Conservation (phyloP, 2,888 invertebrate genomes). For the Vanessa cardui region DNA sequence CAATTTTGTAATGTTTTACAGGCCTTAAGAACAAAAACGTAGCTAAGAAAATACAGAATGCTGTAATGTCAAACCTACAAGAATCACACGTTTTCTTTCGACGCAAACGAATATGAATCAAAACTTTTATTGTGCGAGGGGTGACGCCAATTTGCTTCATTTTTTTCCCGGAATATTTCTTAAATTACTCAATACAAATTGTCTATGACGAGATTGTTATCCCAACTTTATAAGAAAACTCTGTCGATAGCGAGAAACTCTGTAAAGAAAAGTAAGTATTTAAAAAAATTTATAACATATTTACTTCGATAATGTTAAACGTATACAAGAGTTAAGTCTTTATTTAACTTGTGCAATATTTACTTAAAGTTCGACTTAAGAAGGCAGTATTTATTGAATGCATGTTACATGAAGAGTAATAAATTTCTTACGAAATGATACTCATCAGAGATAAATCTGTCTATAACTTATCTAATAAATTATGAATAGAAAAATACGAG, state of each 20-base stretch:
- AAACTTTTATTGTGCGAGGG: slow-evolving; percentile 67
- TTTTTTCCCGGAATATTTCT: slow-evolving; percentile 55
- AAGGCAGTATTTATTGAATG: no score
- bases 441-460: no score
- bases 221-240: slow-evolving; percentile 64
- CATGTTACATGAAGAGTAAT: no score
- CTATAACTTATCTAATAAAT: no score
- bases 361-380: no score
- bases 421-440: no score
- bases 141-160: slow-evolving; percentile 72
- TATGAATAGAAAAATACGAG: no score
- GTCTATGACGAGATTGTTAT: slow-evolving; percentile 67
- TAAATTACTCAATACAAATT: slow-evolving; percentile 73
- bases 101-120: slow-evolving; percentile 59
- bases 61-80: not conserved
- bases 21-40: slow-evolving; percentile 5
- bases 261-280: not conserved
- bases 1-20: not conserved
- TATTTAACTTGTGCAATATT: no score
- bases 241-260: slow-evolving; percentile 51
- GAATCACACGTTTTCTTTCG: slow-evolving; percentile 25
- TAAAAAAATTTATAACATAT: not conserved
- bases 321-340: no score
- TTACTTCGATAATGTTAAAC: no score
- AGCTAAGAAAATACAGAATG: not conserved